phyloP scores from a whole-genome alignment of 2,797 vertebrate species.

The Clarias fuscus region DNA sequence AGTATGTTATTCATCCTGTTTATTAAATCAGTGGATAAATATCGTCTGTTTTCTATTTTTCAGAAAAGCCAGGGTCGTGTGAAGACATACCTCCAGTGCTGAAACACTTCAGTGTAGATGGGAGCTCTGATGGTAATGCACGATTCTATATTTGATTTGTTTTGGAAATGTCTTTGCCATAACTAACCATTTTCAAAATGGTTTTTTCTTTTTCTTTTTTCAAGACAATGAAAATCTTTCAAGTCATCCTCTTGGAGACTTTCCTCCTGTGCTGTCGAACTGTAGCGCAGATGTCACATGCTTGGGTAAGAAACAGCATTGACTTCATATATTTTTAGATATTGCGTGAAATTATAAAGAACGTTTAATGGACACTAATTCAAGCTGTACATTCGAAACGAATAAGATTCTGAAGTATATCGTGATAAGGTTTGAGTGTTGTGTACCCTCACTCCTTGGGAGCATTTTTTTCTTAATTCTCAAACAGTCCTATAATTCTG shows the following conservation, averaged over 20 bases:
- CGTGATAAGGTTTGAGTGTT: neutral
- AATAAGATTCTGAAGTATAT: neutral
- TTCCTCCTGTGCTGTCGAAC: slow-evolving; percentile 72
- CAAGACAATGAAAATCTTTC: slow-evolving; percentile 33
- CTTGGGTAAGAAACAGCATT: slow-evolving; percentile 71
- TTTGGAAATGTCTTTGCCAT: neutral
- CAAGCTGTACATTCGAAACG: neutral
- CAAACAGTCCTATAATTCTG: neutral
- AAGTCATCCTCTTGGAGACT: slow-evolving; percentile 51
- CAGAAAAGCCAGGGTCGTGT: neutral
- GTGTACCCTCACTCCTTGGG: neutral
- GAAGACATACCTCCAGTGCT: slow-evolving; percentile 44
- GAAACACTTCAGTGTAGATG: slow-evolving; percentile 43
- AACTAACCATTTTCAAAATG: neutral
- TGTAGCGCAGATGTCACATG: slow-evolving; percentile 78
- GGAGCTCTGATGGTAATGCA: slow-evolving; percentile 23
- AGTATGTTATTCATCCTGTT: neutral
- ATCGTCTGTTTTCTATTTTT: neutral
- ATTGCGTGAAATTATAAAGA: neutral
- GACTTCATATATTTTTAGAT: neutral
- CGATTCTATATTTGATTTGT: neutral
- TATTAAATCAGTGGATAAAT: neutral
- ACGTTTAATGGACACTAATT: neutral
- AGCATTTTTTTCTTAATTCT: neutral
- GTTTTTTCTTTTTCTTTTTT: neutral